Evolutionary conservation across 2,113 vertebrate species (phyloP).

Genomic region (Thunnus maccoyii): DNA sequence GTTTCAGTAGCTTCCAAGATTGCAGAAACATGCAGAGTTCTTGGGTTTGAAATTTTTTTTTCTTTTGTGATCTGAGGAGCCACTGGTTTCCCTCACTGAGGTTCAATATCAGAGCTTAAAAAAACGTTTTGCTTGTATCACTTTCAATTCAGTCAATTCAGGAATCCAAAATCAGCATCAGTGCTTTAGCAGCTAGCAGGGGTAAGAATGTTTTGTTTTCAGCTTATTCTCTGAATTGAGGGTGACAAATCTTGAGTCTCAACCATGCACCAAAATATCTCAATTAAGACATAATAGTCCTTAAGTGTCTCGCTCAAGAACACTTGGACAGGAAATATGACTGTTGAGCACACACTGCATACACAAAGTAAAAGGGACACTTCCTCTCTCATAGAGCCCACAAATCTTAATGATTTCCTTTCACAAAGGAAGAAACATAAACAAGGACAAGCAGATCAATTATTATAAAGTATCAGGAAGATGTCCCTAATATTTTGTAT

Average conservation of each 20-base stretch:
- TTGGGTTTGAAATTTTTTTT: slow-evolving; percentile 35
- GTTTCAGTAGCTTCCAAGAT: slow-evolving; percentile 10
- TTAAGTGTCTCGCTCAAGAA: slow-evolving; percentile 9
- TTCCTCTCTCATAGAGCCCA: neutral
- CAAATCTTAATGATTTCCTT: too few relatives aligned
- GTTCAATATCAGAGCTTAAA: slow-evolving; percentile 8
- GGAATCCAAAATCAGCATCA: slow-evolving; percentile 21
- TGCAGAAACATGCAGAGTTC: slow-evolving; percentile 14
- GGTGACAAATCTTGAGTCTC: slow-evolving; percentile 15
- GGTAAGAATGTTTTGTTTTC: slow-evolving; percentile 27
- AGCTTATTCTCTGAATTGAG: slow-evolving; percentile 21
- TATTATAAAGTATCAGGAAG: neutral
- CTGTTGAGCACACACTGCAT: slow-evolving; percentile 38
- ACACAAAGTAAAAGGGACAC: slow-evolving; percentile 24
- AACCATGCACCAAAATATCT: slow-evolving; percentile 13
- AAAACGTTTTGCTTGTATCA: slow-evolving; percentile 29
- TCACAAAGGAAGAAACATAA: too few relatives aligned
- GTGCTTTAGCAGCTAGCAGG: slow-evolving; percentile 5
- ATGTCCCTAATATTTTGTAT: slow-evolving; percentile 36
- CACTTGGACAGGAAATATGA: slow-evolving; percentile 16
- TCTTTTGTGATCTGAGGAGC: slow-evolving; percentile 28
- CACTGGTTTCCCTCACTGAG: slow-evolving; percentile 15
- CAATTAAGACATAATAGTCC: neutral
- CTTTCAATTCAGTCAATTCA: slow-evolving; percentile 38
- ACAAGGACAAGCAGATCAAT: too few relatives aligned